These are phyloP conservation scores for Rhinolophus sinicus DNA, from an alignment of 2,113 vertebrate genomes.

Conservation along the genomic window DNA sequence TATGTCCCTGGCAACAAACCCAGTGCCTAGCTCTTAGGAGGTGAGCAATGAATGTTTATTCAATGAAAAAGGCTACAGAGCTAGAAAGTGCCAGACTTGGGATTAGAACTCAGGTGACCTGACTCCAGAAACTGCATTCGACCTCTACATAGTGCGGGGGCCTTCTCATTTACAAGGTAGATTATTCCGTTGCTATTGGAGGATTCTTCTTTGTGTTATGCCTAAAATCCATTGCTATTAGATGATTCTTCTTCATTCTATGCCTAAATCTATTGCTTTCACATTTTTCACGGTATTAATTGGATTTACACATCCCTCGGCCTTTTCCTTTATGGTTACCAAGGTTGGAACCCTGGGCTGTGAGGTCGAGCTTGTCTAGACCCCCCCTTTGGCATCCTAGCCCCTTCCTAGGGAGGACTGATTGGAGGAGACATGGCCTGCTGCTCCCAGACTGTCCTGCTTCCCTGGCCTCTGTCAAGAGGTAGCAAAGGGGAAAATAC, in stretches of 20 bases:
- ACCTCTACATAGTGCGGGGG: not conserved
- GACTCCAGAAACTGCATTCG: not conserved
- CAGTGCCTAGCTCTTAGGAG: not conserved
- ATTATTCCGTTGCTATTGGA: not conserved
- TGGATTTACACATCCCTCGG: not conserved
- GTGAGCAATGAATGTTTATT: not conserved
- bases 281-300: not conserved
- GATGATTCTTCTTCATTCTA: not conserved
- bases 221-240: not conserved
- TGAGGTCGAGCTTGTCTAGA: not conserved
- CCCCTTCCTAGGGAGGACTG: not conserved
- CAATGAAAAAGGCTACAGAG: not conserved
- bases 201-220: not conserved
- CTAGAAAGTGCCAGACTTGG: not conserved
- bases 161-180: not conserved
- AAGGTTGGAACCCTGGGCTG: not conserved
- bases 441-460: not conserved
- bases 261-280: not conserved
- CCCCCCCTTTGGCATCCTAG: not conserved
- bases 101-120: not conserved
- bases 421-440: not conserved
- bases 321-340: not conserved
- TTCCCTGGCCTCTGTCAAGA: not conserved
- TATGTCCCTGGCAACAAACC: not conserved
- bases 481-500: conserved; percentile 19